These are phyloP conservation scores for Plebejus anna DNA, from an alignment of 2,888 invertebrate genomes.

Conservation along the genomic window DNA sequence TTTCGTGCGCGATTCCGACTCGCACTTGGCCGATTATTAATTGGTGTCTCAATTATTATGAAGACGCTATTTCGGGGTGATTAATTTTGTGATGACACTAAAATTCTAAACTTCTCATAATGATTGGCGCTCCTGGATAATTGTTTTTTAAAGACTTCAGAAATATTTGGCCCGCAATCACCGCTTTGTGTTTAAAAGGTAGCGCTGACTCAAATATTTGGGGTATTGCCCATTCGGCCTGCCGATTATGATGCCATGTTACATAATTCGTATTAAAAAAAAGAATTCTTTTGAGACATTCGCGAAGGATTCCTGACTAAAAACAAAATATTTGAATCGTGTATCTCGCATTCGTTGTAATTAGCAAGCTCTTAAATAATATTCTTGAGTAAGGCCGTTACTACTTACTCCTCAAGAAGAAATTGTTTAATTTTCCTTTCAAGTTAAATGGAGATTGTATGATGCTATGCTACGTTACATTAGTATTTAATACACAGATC, in stretches of 20 bases:
- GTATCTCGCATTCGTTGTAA: background rate
- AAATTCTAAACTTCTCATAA: conserved; percentile 57
- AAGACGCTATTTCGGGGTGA: background rate
- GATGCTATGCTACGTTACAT: background rate
- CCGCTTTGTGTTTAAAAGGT: conserved; percentile 46
- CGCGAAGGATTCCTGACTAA: background rate
- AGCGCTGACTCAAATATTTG: conserved; percentile 41
- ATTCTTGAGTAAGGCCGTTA: background rate
- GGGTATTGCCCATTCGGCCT: conserved; percentile 34
- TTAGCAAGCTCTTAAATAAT: background rate
- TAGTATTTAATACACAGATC: background rate
- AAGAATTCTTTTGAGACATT: background rate
- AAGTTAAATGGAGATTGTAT: background rate
- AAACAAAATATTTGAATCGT: background rate
- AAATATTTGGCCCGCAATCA: conserved; percentile 55
- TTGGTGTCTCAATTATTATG: background rate
- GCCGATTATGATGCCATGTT: conserved; percentile 20
- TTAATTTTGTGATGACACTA: conserved; percentile 48
- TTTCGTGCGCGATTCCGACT: too few species aligned
- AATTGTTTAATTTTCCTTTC: background rate
- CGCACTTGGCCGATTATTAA: background rate
- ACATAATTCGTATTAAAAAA: conserved; percentile 9
- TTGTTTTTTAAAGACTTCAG: conserved; percentile 51
- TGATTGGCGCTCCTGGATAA: conserved; percentile 52
- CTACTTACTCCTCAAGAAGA: background rate